Evolutionary conservation across 2,113 vertebrate species (phyloP).

Genomic region (Eira barbara): DNA sequence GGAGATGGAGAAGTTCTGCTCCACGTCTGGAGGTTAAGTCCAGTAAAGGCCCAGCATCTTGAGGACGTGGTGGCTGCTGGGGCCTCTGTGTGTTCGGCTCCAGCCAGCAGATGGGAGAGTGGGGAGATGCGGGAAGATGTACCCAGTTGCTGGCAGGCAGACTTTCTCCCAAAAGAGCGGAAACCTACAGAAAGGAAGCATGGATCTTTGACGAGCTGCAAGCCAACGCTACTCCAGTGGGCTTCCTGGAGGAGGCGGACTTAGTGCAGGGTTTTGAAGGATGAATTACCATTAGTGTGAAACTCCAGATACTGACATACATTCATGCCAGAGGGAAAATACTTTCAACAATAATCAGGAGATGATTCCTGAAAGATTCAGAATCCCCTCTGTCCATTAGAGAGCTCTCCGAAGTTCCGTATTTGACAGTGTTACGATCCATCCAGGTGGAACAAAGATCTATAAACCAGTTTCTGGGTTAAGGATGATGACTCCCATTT

Average conservation of each 20-base stretch:
- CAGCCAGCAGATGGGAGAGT: not conserved
- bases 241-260: not conserved
- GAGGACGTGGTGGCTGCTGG: not conserved
- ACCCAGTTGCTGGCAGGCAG: not conserved
- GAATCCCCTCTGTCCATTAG: slow-evolving; percentile 1
- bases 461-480: not conserved
- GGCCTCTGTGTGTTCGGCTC: not conserved
- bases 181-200: not conserved
- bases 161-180: not conserved
- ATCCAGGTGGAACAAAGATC: not conserved
- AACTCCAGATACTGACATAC: not conserved
- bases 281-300: not conserved
- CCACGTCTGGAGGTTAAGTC: not conserved
- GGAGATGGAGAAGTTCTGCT: not conserved
- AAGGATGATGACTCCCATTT: slow-evolving; percentile 41
- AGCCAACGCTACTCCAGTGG: not conserved
- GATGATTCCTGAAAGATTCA: not conserved
- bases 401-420: slow-evolving; percentile 32
- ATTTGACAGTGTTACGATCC: slow-evolving; percentile 14
- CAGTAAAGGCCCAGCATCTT: not conserved
- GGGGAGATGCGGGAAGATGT: not conserved
- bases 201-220: not conserved
- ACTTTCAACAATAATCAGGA: not conserved
- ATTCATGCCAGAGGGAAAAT: not conserved
- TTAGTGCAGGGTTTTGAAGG: not conserved